Conservation (phyloP, 2,113 vertebrate species). For the Glareola pratincola region DNA sequence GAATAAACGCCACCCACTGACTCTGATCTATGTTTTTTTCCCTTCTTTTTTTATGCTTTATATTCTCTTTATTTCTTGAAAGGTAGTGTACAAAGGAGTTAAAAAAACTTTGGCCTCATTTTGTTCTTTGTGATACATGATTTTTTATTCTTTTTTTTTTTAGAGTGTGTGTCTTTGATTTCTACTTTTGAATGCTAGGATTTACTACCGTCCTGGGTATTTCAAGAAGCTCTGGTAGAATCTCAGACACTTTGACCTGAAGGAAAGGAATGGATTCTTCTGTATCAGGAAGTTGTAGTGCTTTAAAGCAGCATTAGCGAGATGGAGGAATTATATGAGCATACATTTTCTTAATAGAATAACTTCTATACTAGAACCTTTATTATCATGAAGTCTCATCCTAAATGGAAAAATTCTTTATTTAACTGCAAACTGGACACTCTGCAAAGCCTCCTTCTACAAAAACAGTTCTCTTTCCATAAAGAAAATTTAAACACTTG, state of each 20-base stretch:
- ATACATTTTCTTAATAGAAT: neutral
- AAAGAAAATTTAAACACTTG: neutral
- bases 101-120: neutral
- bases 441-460: neutral
- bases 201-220: neutral
- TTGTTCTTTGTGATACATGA: neutral
- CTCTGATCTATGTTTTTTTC: accelerated
- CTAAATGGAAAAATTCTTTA: neutral
- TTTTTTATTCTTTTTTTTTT: neutral
- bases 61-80: neutral
- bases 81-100: neutral
- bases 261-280: neutral
- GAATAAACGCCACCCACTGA: neutral
- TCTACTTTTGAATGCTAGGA: neutral
- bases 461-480: neutral
- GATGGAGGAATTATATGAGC: neutral
- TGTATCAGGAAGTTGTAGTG: neutral
- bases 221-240: neutral
- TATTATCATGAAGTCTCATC: neutral
- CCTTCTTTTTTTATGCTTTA: neutral
- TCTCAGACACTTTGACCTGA: neutral
- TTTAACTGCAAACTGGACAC: neutral
- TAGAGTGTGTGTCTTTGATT: neutral
- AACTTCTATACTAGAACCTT: neutral
- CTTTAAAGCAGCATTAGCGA: neutral